phyloP scores from a whole-genome alignment of 2,113 vertebrate genomes.

The Diadophis punctatus region DNA sequence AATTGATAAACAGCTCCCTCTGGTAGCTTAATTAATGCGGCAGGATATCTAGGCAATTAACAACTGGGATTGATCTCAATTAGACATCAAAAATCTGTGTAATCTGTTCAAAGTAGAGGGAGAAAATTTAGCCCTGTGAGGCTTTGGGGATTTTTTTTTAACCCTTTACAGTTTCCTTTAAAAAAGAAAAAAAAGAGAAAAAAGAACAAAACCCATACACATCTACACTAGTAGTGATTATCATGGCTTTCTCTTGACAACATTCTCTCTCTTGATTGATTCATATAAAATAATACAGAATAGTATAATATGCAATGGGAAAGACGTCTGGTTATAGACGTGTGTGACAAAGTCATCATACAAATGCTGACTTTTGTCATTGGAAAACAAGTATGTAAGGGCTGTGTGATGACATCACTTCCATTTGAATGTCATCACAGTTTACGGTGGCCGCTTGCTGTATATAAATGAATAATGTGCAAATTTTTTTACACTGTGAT shows the following conservation, averaged over 20 bases:
- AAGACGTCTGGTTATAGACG: background rate
- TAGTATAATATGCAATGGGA: background rate
- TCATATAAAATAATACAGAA: constrained; percentile 19
- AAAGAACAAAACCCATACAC: constrained; percentile 42
- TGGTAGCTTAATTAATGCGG: constrained; percentile 84
- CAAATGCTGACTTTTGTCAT: background rate
- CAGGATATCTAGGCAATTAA: constrained; percentile 77
- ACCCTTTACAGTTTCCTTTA: constrained; percentile 44
- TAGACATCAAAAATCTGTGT: constrained; percentile 83
- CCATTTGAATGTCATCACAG: background rate
- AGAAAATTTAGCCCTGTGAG: constrained; percentile 74
- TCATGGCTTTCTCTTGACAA: constrained; percentile 32
- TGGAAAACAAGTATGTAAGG: background rate
- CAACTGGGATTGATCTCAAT: constrained; percentile 87
- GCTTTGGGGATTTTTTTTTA: constrained; percentile 77
- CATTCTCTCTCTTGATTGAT: constrained; percentile 68
- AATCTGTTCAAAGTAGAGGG: constrained; percentile 77
- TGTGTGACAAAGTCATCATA: background rate
- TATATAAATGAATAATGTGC: background rate
- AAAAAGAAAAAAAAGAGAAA: constrained; percentile 56
- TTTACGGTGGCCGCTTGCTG: background rate
- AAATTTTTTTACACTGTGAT: background rate
- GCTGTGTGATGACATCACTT: background rate
- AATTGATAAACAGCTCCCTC: constrained; percentile 86
- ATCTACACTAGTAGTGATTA: constrained; percentile 44